Evolutionary conservation across 1,140 invertebrate genomes (phyloP).

Genomic region (Aphaenogaster rudis): DNA sequence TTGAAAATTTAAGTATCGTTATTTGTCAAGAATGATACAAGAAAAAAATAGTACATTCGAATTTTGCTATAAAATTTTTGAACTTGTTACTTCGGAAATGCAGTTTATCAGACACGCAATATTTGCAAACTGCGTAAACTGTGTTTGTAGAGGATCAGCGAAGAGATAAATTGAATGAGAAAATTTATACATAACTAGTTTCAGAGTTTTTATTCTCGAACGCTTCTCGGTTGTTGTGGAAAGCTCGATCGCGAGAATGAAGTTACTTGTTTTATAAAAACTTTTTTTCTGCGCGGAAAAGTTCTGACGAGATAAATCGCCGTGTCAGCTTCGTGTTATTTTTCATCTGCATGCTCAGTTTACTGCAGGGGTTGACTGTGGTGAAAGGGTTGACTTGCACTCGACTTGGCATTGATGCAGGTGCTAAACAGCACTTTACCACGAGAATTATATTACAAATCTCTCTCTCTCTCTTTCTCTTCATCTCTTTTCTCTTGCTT

Average conservation of each 20-base stretch:
- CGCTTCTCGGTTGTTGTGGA: not conserved
- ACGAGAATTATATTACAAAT: slow-evolving; percentile 30
- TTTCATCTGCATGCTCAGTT: slow-evolving; percentile 34
- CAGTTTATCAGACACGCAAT: not conserved
- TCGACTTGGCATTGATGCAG: slow-evolving; percentile 32
- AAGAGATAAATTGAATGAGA: slow-evolving; percentile 18
- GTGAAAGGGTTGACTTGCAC: slow-evolving; percentile 11
- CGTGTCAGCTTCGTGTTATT: slow-evolving; percentile 29
- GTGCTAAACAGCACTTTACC: slow-evolving; percentile 24
- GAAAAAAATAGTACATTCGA: not conserved
- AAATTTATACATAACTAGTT: slow-evolving; percentile 27
- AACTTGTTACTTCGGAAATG: slow-evolving; percentile 15
- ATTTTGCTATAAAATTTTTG: not conserved
- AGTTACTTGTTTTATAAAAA: not conserved
- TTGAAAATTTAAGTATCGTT: not conserved
- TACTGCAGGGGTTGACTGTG: not conserved
- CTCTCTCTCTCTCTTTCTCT: not conserved
- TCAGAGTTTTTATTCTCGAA: not conserved
- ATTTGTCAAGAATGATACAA: slow-evolving; percentile 6
- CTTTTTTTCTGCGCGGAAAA: slow-evolving; percentile 27
- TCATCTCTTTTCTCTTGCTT: not conserved
- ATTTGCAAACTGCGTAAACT: not conserved
- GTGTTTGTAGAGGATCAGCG: not conserved
- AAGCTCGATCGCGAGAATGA: slow-evolving; percentile 22
- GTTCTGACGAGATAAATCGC: slow-evolving; percentile 28